Conservation (phyloP, 2,888 invertebrate genomes). For the Scaeva pyrastri region DNA sequence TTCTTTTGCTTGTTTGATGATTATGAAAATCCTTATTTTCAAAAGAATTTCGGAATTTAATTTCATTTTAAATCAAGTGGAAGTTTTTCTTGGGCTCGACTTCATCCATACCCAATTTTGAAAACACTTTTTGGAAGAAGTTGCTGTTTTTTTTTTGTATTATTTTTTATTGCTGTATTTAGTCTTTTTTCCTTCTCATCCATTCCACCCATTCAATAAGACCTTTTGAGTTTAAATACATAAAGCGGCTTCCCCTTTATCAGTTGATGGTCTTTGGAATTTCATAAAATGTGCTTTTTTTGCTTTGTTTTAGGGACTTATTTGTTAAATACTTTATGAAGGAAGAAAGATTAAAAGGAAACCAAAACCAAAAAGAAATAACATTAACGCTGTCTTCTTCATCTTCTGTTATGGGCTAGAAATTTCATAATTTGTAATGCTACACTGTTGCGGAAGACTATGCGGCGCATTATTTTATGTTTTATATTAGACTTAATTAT, state of each 20-base stretch:
- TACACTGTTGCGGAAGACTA: slow-evolving; percentile 55
- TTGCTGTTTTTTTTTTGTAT: slow-evolving; percentile 15
- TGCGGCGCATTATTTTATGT: slow-evolving; percentile 45
- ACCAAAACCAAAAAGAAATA: neutral
- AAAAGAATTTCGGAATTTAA: slow-evolving; percentile 72
- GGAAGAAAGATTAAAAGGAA: slow-evolving; percentile 27
- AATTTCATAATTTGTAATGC: slow-evolving; percentile 54
- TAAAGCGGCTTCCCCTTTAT: slow-evolving; percentile 60
- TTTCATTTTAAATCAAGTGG: slow-evolving; percentile 74
- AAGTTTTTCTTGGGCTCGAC: slow-evolving; percentile 67
- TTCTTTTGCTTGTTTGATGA: slow-evolving; percentile 53
- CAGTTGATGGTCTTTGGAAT: slow-evolving; percentile 66
- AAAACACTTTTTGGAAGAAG: slow-evolving; percentile 35
- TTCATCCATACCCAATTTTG: slow-evolving; percentile 3
- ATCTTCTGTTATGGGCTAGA: slow-evolving; percentile 4
- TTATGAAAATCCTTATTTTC: slow-evolving; percentile 71
- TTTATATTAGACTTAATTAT: slow-evolving; percentile 57
- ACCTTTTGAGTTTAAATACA: slow-evolving; percentile 17
- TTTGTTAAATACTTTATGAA: slow-evolving; percentile 52
- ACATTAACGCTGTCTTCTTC: slow-evolving; percentile 22
- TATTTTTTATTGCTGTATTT: slow-evolving; percentile 6
- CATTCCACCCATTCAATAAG: slow-evolving; percentile 3
- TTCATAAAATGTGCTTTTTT: slow-evolving; percentile 54
- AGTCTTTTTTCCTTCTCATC: neutral
- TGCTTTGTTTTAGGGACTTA: slow-evolving; percentile 16